Percentiles rank a stretch among this genome's conserved stretches.
These are phyloP conservation scores for Lasioglossum marginatum DNA, from an alignment of 2,888 invertebrate species.

Conservation along the genomic window DNA sequence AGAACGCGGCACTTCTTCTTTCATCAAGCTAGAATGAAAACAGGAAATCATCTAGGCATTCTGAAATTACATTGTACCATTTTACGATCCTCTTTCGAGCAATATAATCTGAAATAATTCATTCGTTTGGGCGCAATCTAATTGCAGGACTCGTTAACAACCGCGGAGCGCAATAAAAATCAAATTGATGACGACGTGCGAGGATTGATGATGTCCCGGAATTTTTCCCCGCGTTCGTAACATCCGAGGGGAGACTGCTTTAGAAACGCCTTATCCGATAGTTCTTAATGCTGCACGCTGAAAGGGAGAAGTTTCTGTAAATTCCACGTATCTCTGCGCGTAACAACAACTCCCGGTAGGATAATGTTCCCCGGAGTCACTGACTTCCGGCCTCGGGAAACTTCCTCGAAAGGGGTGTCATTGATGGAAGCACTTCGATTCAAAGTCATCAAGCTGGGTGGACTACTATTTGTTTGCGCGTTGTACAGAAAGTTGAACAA, in stretches of 20 bases:
- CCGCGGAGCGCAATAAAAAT: conserved; percentile 14
- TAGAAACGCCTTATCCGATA: neutral
- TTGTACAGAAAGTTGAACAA: neutral
- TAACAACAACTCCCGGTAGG: conserved; percentile 24
- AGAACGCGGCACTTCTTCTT: conserved; percentile 12
- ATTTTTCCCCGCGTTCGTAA: neutral
- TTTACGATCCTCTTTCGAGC: conserved; percentile 37
- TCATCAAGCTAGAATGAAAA: conserved; percentile 31
- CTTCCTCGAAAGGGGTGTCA: conserved; percentile 48
- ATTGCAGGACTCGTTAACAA: conserved; percentile 17
- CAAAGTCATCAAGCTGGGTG: conserved; percentile 13
- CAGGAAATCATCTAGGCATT: conserved; percentile 30
- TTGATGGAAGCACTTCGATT: conserved; percentile 32
- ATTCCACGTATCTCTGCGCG: conserved; percentile 25
- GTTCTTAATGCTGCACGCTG: neutral
- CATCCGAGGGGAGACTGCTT: neutral
- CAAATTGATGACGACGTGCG: conserved; percentile 12
- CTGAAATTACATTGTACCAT: conserved; percentile 42
- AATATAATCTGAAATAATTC: conserved; percentile 33
- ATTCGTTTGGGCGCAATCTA: conserved; percentile 6
- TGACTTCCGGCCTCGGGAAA: conserved; percentile 47
- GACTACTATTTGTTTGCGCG: neutral
- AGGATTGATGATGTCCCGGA: neutral
- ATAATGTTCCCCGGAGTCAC: conserved; percentile 31
- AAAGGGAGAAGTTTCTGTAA: conserved; percentile 25